Evolutionary conservation across 2,888 invertebrate genomes (phyloP), one percentile per base, ranked within the genome.

Genomic region (Dilophus febrilis): DNA sequence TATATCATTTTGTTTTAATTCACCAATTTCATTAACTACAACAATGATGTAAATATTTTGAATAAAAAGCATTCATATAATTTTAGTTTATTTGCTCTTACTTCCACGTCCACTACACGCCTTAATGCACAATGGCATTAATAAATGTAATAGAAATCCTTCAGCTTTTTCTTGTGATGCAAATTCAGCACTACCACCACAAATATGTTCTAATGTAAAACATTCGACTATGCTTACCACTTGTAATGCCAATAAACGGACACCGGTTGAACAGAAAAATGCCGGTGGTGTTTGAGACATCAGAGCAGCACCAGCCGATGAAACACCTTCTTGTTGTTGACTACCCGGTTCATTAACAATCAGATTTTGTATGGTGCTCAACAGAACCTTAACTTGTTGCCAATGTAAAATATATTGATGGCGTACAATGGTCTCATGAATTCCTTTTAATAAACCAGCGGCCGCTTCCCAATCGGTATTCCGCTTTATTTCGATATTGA

Each of bases 391-490:
- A 43, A 97, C 73, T 60, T 95, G 91, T 51, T 91, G 92, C 76
- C 82, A 83, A 58, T 97, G 94, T 53, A 95, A 86, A 40, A 98
- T 88, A 60, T 91, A 97, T 0, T 92, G 90, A 61, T 90, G 94
- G 45, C 84, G 78, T 43, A 82, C 72, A 59, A 97, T 75, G 0
- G 97, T 95, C 57, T 91, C 85, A 56, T 95, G 94, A 14, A 95
- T 79, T 36, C 94, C 97, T 66, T 87, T 90, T 2, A 98, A 65
- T 37, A 98, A 67, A 16, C 86, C 85, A 35, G 91, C 87, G 1
- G 97, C 92, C 0, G 97, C 92, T 54, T 90, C 87, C 97, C 97
- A 98, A 55, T 97, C 94, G 0, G 90, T 87, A 48, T 92, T 88
- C 51, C 92, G 72, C 82, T 87, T 60, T 33, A 64, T 22, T 6